Evolutionary conservation across 2,797 vertebrate species (phyloP).

Genomic region (Cygnus olor): DNA sequence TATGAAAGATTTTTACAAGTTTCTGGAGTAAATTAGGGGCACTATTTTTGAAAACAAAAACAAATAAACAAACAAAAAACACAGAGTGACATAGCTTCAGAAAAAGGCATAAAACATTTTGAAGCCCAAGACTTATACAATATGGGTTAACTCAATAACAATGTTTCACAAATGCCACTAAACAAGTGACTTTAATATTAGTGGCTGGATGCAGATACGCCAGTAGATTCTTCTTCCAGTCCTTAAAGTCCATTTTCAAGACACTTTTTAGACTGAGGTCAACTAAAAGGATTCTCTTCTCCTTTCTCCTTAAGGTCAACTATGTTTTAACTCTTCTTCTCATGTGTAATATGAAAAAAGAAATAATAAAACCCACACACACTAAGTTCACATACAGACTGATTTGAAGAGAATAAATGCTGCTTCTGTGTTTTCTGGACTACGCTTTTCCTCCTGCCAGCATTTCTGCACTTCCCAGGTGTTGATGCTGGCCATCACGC

Average conservation of each 20-base stretch:
- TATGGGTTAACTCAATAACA: background rate
- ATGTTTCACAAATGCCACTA: background rate
- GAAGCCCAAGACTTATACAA: background rate
- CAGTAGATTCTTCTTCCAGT: background rate
- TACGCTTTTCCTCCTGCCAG: background rate
- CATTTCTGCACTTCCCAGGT: background rate
- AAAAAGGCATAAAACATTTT: background rate
- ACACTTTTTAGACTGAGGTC: background rate
- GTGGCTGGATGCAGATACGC: fast-evolving
- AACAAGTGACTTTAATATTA: background rate
- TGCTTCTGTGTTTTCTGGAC: background rate
- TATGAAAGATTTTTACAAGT: background rate
- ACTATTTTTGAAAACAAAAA: background rate
- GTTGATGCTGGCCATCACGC: fast-evolving
- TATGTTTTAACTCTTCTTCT: background rate
- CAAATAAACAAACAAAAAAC: background rate
- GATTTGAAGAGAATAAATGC: background rate
- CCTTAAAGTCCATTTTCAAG: background rate
- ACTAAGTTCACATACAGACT: background rate
- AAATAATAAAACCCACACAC: background rate
- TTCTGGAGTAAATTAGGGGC: background rate
- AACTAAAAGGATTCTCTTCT: background rate
- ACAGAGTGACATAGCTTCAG: background rate
- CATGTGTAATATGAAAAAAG: background rate
- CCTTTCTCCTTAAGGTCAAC: background rate